Conservation (phyloP, 2,113 vertebrate species). For the Lagopus leucura region DNA sequence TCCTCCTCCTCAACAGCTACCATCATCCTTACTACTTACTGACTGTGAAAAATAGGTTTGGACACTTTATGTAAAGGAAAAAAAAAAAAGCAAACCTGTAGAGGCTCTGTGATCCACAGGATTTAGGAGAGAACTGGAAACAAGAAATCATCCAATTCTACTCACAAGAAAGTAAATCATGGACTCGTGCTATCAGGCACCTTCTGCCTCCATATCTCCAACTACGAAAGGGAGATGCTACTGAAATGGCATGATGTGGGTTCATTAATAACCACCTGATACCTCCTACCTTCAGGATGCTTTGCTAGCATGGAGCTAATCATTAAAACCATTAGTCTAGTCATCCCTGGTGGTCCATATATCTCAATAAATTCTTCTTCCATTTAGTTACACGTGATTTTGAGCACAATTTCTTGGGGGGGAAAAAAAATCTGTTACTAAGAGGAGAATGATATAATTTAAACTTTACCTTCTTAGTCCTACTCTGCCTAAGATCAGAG, state of each 20-base stretch:
- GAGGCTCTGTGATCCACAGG: not conserved
- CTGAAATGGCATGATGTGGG: fast-evolving
- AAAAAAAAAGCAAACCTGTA: not conserved
- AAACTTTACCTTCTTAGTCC: not conserved
- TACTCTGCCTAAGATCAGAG: not conserved
- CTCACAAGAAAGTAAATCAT: not conserved
- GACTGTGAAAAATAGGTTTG: not conserved
- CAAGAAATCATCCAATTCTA: not conserved
- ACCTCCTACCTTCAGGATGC: not conserved
- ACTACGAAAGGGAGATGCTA: not conserved
- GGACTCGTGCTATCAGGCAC: not conserved
- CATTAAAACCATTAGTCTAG: not conserved
- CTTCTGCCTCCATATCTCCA: not conserved
- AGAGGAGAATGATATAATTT: not conserved
- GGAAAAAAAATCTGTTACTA: not conserved
- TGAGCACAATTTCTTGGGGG: not conserved
- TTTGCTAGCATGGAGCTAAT: not conserved
- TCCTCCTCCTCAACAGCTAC: not conserved
- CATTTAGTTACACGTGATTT: not conserved
- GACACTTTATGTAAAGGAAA: not conserved
- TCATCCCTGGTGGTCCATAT: not conserved
- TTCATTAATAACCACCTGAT: not conserved
- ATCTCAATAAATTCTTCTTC: not conserved
- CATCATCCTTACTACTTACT: not conserved
- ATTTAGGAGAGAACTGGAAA: not conserved